Conservation (phyloP, 2,113 vertebrate genomes). For the Empidonax traillii region DNA sequence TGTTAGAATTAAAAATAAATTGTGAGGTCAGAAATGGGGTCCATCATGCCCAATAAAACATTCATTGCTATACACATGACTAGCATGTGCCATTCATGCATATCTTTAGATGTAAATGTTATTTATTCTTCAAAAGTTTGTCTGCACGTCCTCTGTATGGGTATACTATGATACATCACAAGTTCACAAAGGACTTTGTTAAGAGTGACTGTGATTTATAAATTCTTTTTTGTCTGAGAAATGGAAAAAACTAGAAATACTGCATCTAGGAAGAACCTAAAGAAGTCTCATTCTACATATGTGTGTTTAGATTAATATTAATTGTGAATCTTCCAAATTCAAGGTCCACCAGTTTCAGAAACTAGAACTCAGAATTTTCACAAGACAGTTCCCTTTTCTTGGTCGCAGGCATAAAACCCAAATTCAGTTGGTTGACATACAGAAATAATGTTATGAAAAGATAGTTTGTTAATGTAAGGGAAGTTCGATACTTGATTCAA, state of each 20-base stretch:
- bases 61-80: neutral
- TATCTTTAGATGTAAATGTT: neutral
- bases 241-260: neutral
- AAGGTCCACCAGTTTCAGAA: neutral
- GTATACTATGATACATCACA: neutral
- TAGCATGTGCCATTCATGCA: fast-evolving
- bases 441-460: neutral
- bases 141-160: neutral
- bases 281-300: neutral
- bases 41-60: neutral
- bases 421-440: neutral
- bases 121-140: neutral
- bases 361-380: neutral
- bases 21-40: neutral
- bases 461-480: neutral
- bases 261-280: neutral
- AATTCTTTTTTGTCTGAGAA: neutral
- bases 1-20: neutral
- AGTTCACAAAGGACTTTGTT: neutral
- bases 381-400: neutral
- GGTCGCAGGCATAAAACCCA: neutral
- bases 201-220: neutral
- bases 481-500: neutral
- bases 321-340: neutral
- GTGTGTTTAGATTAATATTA: neutral